phyloP scores from a whole-genome alignment of 2,113 vertebrate genomes.

The Chaetodon auriga region DNA sequence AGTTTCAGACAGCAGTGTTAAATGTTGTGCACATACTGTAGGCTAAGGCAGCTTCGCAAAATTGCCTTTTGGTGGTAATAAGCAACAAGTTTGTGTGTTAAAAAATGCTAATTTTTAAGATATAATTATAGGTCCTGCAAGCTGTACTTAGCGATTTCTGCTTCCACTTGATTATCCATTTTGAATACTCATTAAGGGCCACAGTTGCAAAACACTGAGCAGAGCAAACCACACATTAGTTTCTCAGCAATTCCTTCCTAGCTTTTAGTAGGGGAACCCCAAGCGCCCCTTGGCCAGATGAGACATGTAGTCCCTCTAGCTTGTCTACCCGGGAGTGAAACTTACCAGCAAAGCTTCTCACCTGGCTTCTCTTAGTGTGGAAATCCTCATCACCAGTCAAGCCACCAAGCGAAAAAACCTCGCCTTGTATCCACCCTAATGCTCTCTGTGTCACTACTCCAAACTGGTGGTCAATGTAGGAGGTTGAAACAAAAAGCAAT shows the following conservation, averaged over 20 bases:
- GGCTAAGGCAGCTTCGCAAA: constrained; percentile 20
- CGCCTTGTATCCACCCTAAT: neutral
- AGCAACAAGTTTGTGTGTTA: constrained; percentile 14
- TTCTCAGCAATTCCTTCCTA: constrained; percentile 24
- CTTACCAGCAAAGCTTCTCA: constrained; percentile 15
- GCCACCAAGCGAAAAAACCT: neutral
- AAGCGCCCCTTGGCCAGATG: constrained; percentile 9
- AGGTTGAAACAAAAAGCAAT: neutral
- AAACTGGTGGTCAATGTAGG: neutral
- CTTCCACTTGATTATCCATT: constrained; percentile 49
- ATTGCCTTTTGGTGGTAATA: constrained; percentile 23
- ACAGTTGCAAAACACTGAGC: constrained; percentile 30
- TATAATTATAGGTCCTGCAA: constrained; percentile 48
- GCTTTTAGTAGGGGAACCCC: neutral
- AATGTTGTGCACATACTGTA: constrained; percentile 1
- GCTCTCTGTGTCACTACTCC: neutral
- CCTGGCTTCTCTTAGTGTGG: no score
- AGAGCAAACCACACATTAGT: constrained; percentile 13
- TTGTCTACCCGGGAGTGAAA: neutral
- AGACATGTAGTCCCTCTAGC: constrained; percentile 15
- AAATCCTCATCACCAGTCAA: neutral
- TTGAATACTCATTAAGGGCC: constrained; percentile 39
- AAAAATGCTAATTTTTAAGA: constrained; percentile 30
- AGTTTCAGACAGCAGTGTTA: neutral
- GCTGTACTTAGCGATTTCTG: constrained; percentile 18